Evolutionary conservation across 2,888 invertebrate genomes (phyloP), one percentile per base, ranked within the genome.

Genomic region (Fissipunctia ypsillon): DNA sequence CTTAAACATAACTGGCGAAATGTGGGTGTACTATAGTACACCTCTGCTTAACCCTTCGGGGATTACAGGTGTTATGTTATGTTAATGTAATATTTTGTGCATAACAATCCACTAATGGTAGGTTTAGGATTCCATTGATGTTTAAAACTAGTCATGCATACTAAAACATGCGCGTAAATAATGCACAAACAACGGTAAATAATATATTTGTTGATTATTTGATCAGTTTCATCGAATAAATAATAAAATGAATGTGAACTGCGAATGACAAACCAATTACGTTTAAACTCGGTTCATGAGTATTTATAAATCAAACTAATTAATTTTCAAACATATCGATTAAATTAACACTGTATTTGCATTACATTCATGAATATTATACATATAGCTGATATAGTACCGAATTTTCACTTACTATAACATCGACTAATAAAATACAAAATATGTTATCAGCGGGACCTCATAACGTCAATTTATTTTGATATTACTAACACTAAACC

Each of bases 231-330:
- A 43, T 73, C 41, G 56, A 48, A 52, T 54, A 54, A 73, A 80
- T 80, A 73, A 35, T 54, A 48, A 80, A 73, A 73, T 48, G 9
- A 38, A 43, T 60, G 25, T 28, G 43, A 35, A 38, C 28, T 35
- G 52, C 19, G 52, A 73, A 43, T 60, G 64, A 43, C 59, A 48
- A 65, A 60, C 35, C 2, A 60, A 73, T 54, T 73, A 60, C 1
- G n/a, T 43, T 22, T 5, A 41, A 59, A n/a, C 9, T 41, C n/a
- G 45, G n/a, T 48, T 80, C 59, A 64, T 16, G 14, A 41, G 38
- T 64, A 50, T 79, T 72, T 73, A 45, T 80, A 48, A 65, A 65
- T 64, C 4, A 54, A 80, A 73, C 35, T 54, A 60, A 59, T 79
- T 71, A 57, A 79, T 38, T 72, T 52, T 52, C 25, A 52, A 48